Evolutionary conservation across 2,888 invertebrate genomes (phyloP), one percentile per base, ranked within the genome.

Genomic region (Ennomos quercinarius): DNA sequence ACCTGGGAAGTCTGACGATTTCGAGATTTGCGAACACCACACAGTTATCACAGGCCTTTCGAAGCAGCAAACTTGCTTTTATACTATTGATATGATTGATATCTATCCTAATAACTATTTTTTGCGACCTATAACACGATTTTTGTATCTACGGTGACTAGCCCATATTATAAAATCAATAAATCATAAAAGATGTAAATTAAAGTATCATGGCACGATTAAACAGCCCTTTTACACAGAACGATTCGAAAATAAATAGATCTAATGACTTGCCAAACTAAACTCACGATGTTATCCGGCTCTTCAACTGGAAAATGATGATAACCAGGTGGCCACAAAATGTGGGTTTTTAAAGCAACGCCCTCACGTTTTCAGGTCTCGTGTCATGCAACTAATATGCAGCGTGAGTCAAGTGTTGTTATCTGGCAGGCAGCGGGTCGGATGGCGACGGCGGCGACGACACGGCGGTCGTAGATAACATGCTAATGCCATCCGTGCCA

Each of bases 381-480:
- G 50, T 41, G 43, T 35, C 34, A 48, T 47, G 41, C 47, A 42
- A 27, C 6, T 3, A 43, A 58, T 11, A 48, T 53, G 48, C 43
- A 46, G 50, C 51, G 49, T 61, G 64, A 64, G 62, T 63, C 60
- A 56, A 56, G 57, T 44, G 55, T 47, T 51, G 48, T 67, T 70
- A 67, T 70, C 67, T 59, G 51, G 27, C 11, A 47, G 66, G 56
- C 57, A 38, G 47, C 50, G 42, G 42, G 36, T 36, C 42, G 35
- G 10, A 10, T 12, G 40, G 64, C 61, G 64, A 58, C 50, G 53
- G 11, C n/a, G n/a, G n/a, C n/a, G n/a, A n/a, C 50, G 68, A 57
- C 67, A 67, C 62, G 62, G 51, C 62, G 62, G 52, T 39, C 55
- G 50, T 58, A 64, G 73, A 74, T 73, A 73, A 64, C 70, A 69